Conservation (phyloP, 1,140 invertebrate species). For the Contarinia nasturtii region DNA sequence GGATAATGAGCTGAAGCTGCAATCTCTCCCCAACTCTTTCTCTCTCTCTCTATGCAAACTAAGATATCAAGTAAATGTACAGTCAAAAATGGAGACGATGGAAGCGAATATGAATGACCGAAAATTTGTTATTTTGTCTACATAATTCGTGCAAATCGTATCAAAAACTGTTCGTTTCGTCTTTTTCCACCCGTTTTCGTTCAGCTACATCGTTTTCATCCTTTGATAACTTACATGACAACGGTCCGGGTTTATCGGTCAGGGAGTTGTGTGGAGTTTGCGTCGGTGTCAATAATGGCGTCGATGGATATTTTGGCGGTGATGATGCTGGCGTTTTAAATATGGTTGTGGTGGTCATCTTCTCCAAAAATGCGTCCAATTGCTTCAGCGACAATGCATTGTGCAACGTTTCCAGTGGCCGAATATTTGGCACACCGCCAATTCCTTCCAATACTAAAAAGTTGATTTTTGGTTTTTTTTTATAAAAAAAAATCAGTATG, state of each 20-base stretch:
- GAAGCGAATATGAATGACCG: slow-evolving; percentile 4
- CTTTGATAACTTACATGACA: slow-evolving; percentile 13
- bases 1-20: too few species aligned
- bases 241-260: slow-evolving; percentile 12
- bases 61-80: too few species aligned
- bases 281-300: slow-evolving; percentile 25
- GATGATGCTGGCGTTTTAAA: slow-evolving; percentile 50
- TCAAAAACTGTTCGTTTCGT: background rate
- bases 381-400: slow-evolving; percentile 84
- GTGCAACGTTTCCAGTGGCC: slow-evolving; percentile 87
- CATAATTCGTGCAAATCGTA: background rate
- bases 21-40: too few species aligned
- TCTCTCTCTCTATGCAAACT: too few species aligned
- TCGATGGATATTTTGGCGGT: slow-evolving; percentile 40
- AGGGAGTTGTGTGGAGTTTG: slow-evolving; percentile 16
- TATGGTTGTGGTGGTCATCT: slow-evolving; percentile 51
- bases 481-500: too few species aligned
- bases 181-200: slow-evolving; percentile 19
- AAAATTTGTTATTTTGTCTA: background rate
- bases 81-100: too few species aligned
- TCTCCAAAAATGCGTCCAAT: slow-evolving; percentile 70
- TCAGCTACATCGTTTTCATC: slow-evolving; percentile 15
- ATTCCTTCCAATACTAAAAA: slow-evolving; percentile 27
- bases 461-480: too few species aligned
- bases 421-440: slow-evolving; percentile 78